These are phyloP conservation scores for Cyclargus thomasi DNA, from an alignment of 1,140 invertebrate genomes.

Conservation along the genomic window DNA sequence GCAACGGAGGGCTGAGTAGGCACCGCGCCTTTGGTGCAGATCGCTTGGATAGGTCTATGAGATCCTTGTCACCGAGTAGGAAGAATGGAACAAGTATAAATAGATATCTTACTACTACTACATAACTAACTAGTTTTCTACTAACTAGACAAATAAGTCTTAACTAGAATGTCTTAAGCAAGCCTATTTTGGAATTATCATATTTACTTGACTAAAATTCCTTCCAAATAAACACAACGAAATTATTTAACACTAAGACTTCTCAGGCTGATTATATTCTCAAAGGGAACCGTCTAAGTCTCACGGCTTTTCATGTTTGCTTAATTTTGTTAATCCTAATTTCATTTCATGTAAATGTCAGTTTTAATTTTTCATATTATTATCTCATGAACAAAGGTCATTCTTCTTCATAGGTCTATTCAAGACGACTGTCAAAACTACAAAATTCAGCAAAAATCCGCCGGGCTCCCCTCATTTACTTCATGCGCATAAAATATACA, in stretches of 20 bases:
- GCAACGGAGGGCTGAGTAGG: slow-evolving; percentile 79
- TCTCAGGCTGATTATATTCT: background rate
- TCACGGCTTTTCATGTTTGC: slow-evolving; percentile 16
- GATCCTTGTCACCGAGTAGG: slow-evolving; percentile 57
- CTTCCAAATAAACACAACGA: too few species aligned
- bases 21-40: slow-evolving; percentile 61
- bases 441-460: slow-evolving; percentile 66
- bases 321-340: slow-evolving; percentile 17
- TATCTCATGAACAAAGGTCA: slow-evolving; percentile 34
- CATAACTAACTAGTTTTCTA: too few species aligned
- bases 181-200: too few species aligned
- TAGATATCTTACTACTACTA: background rate
- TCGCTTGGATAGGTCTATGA: slow-evolving; percentile 50
- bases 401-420: slow-evolving; percentile 68
- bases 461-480: slow-evolving; percentile 67
- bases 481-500: slow-evolving; percentile 69
- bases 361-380: slow-evolving; percentile 21
- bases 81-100: slow-evolving; percentile 63
- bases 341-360: slow-evolving; percentile 16
- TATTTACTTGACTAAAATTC: too few species aligned
- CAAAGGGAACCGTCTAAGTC: background rate
- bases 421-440: slow-evolving; percentile 60
- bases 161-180: too few species aligned
- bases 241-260: background rate
- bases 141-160: too few species aligned